Base-by-base conservation (phyloP, 2,888 invertebrate species). In the Oconnorella tubifera region DNA sequence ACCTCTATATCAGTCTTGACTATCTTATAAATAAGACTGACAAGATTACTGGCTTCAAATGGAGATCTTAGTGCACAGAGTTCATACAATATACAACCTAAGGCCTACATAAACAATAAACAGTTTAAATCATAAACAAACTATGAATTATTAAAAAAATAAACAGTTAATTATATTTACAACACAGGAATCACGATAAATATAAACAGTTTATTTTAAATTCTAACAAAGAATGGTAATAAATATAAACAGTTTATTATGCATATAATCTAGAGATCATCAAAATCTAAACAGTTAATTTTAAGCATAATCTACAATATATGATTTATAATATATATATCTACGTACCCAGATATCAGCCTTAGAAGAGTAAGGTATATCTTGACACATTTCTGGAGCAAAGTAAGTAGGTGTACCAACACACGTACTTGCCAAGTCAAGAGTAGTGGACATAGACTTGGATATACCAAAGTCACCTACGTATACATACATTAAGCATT, bases 381-480 rank as follows among this genome's bases (percentile, higher is more conserved):
- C 79, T 63, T 79, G 78, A 66, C 80, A 80, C 60, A 80, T 72
- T 64, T 80, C 80, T n/a, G 80, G 80, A 66, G 79, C 79, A 1
- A 80, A 74, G 63, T 80, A 79, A 50, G 77, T 75, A 2, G 80
- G 80, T 1, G 80, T 80, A 1, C 80, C 80, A 10, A 80, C 79
- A 48, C 79, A 77, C 1, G 80, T 80, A 62, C 76, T 76, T 3
- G 79, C 78, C 25, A 77, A 70, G 69, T 80, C 80, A 27, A 79
- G 70, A 4, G 80, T 80, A 31, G 71, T 73, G 62, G 78, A 77
- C 61, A 80, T 70, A 10, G 75, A 74, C 63, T 79, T 80, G n/a
- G 78, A 77, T 6, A 80, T 80, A 14, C 80, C 80, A 76, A 80
- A 80, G 65, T 80, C 80, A 69, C 80, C 79, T 79, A 67, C 1